These are phyloP conservation scores for Sycobia sp. DNA, from an alignment of 1,140 invertebrate species.

Conservation along the genomic window DNA sequence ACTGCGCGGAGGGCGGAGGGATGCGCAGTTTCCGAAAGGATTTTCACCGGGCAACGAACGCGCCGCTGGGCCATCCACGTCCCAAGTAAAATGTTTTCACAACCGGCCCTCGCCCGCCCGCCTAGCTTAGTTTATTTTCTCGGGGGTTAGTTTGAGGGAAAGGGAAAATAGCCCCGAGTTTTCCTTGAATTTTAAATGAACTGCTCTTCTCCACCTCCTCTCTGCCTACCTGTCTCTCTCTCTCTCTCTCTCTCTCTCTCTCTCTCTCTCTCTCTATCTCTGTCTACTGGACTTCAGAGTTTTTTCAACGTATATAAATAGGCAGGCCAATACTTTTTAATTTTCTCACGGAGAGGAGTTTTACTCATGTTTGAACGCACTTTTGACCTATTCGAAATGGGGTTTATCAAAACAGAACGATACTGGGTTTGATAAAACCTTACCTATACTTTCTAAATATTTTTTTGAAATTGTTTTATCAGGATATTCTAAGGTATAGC, in stretches of 20 bases:
- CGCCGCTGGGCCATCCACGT: neutral
- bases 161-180: slow-evolving; percentile 28
- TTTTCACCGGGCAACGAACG: neutral
- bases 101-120: neutral
- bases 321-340: too few relatives aligned
- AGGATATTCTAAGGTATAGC: too few relatives aligned
- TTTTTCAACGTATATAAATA: too few relatives aligned
- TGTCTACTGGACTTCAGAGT: neutral
- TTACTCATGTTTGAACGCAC: too few relatives aligned
- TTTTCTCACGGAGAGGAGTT: too few relatives aligned
- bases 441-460: neutral
- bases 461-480: neutral
- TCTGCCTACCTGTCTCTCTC: neutral
- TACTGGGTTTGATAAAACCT: too few relatives aligned
- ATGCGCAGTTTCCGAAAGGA: neutral
- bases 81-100: slow-evolving; percentile 31
- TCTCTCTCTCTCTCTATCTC: neutral
- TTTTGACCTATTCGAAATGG: too few relatives aligned
- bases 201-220: neutral
- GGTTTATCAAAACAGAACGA: too few relatives aligned
- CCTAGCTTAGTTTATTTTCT: slow-evolving; percentile 28
- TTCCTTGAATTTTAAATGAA: slow-evolving; percentile 13
- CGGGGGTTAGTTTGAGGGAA: slow-evolving; percentile 21
- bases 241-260: neutral
- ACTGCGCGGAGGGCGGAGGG: slow-evolving; percentile 4